Conservation (phyloP, 2,888 invertebrate genomes). For the Cosmorhoe ocellata region DNA sequence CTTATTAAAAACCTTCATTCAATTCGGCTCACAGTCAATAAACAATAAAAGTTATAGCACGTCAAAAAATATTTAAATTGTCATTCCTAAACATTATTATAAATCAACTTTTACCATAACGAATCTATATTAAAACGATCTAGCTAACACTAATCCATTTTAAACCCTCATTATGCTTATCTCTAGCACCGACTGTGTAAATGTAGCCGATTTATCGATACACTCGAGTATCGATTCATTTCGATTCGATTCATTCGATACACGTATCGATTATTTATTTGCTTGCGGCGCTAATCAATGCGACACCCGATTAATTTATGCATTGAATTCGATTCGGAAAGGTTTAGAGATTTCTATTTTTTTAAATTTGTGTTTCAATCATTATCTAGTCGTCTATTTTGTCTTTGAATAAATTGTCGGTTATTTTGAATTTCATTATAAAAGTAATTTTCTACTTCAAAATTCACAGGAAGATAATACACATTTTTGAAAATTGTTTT, state of each 20-base stretch:
- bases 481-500: background rate
- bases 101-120: constrained; percentile 10
- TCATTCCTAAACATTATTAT: constrained; percentile 3
- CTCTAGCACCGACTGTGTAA: constrained; percentile 21
- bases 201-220: constrained; percentile 19
- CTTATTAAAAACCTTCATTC: background rate
- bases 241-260: constrained; percentile 57
- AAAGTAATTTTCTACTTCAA: background rate
- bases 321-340: constrained; percentile 53
- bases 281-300: constrained; percentile 70
- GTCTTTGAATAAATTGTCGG: constrained; percentile 6
- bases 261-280: constrained; percentile 64
- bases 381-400: constrained; percentile 10
- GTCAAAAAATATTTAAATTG: constrained; percentile 5
- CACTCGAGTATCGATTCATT: constrained; percentile 43
- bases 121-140: constrained; percentile 12
- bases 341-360: constrained; percentile 40
- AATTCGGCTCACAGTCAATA: background rate
- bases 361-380: constrained; percentile 19
- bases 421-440: background rate
- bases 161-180: constrained; percentile 18
- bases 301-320: constrained; percentile 64
- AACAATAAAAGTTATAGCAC: constrained; percentile 3
- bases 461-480: constrained; percentile 1
- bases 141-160: constrained; percentile 13